Base-by-base conservation (phyloP, 2,888 invertebrate species). In the Synergus laeviventris region DNA sequence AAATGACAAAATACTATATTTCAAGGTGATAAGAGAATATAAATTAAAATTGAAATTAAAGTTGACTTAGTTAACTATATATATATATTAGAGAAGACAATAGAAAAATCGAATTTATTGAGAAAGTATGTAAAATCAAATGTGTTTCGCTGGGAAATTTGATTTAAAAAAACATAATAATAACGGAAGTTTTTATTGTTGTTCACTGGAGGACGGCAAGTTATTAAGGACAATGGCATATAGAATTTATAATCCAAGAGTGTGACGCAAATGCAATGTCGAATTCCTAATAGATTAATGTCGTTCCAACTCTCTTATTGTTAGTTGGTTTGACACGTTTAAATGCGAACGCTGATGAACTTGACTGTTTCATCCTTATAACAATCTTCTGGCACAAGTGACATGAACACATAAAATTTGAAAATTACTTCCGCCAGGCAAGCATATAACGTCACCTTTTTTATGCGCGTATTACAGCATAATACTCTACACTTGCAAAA, bases 241-340 rank as follows among this genome's bases (percentile, higher is more conserved):
- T 12, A 66, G 38, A 64, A 64, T 66, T 66, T 66, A 12, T 45
- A 66, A 66, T 66, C 42, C 21, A 66, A 66, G 42, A 42, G 62
- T 66, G 24, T 66, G 66, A 66, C 66, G 18, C 21, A 24, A 66
- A 42, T 21, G 42, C 42, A 45, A 64, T 64, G 39, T 42, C 39
- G 64, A 64, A 66, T 66, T 66, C 18, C 42, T 66, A 66, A 66
- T 42, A 24, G 12, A 21, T 66, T 24, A 66, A 42, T 66, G 66
- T 38, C 18, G 18, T 21, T 14, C 42, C 42, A 21, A 12, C 14
- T 66, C 66, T 42, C 66, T 31, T n/a, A n/a, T 70, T 70, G 45
- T 49, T 49, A 31, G n/a, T n/a, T n/a, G 9, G 31, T 70, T 70
- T 70, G 70, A 70, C 66, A 70, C 49, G 70, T 21, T 49, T n/a